phyloP scores from a whole-genome alignment of 1,140 invertebrate genomes.

The Drosophila neocordata region DNA sequence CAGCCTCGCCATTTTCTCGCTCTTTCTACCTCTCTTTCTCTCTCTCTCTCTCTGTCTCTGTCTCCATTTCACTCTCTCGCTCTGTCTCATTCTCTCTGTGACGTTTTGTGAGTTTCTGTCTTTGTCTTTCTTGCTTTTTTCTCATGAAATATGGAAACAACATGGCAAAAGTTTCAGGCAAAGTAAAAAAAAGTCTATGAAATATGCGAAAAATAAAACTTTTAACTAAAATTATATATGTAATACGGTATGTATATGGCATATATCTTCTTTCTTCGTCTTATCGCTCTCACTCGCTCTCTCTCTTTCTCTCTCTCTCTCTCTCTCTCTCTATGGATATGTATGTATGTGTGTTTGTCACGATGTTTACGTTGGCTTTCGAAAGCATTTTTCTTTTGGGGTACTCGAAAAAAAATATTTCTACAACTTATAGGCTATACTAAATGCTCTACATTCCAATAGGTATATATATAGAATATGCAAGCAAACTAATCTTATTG shows the following conservation, averaged over 20 bases:
- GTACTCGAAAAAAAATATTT: conserved; percentile 27
- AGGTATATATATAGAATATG: background rate
- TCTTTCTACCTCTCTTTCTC: conserved; percentile 1
- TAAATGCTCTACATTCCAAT: conserved; percentile 47
- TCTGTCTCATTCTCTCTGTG: conserved; percentile 27
- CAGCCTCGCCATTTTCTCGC: conserved; percentile 17
- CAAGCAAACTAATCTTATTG: too few relatives aligned
- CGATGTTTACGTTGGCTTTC: conserved; percentile 71
- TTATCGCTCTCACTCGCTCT: background rate
- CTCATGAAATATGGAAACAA: conserved; percentile 73
- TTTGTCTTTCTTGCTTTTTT: conserved; percentile 42
- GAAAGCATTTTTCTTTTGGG: conserved; percentile 59
- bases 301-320: conserved; percentile 7
- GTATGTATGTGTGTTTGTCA: conserved; percentile 60
- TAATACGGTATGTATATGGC: conserved; percentile 44
- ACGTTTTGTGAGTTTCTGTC: conserved; percentile 18
- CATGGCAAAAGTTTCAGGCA: conserved; percentile 64
- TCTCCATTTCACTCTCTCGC: conserved; percentile 7
- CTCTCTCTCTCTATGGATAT: conserved; percentile 1
- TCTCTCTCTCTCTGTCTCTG: conserved; percentile 20
- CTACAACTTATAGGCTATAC: conserved; percentile 23
- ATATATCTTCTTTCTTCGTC: conserved; percentile 41
- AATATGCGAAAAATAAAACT: conserved; percentile 79
- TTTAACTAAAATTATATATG: conserved; percentile 81
- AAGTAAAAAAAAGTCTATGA: conserved; percentile 63